Evolutionary conservation across 2,888 invertebrate species (phyloP).

Genomic region (Ligdia adustata): DNA sequence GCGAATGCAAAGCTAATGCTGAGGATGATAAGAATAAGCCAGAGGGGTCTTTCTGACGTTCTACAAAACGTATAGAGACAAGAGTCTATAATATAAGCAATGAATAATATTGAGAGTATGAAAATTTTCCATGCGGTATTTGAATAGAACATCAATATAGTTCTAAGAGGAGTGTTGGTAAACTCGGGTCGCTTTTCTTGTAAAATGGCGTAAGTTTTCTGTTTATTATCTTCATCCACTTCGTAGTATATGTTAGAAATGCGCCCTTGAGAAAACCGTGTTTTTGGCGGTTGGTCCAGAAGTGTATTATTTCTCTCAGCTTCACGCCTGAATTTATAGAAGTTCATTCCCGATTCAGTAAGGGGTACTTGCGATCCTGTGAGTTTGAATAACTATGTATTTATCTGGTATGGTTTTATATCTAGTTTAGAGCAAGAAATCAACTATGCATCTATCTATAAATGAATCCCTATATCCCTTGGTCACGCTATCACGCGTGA

Average conservation of each 20-base stretch:
- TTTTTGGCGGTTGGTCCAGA: slow-evolving; percentile 14
- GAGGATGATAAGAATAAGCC: slow-evolving; percentile 56
- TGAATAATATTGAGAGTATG: slow-evolving; percentile 59
- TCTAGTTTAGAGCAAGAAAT: too few relatives aligned
- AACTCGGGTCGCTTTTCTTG: slow-evolving; percentile 70
- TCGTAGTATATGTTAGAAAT: slow-evolving; percentile 45
- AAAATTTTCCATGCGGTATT: slow-evolving; percentile 68
- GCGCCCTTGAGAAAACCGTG: slow-evolving; percentile 28
- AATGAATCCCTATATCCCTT: too few relatives aligned
- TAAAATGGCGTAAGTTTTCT: slow-evolving; percentile 68
- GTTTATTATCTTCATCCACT: slow-evolving; percentile 50
- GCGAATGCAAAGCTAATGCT: slow-evolving; percentile 64
- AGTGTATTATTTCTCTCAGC: slow-evolving; percentile 48
- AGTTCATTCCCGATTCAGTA: slow-evolving; percentile 39
- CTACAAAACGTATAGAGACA: slow-evolving; percentile 67
- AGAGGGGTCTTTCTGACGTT: slow-evolving; percentile 51
- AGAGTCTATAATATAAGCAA: slow-evolving; percentile 67
- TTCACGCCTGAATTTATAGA: slow-evolving; percentile 62
- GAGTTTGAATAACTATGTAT: too few relatives aligned
- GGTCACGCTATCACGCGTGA: too few relatives aligned
- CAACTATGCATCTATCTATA: too few relatives aligned
- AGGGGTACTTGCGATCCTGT: slow-evolving; percentile 4
- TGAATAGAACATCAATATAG: slow-evolving; percentile 65
- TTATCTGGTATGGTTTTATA: too few relatives aligned
- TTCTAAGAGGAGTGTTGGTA: slow-evolving; percentile 60